A percentile compares a stretch with the other conserved stretches of the same genome.
phyloP scores from a whole-genome alignment of 2,797 vertebrate genomes.

The Pantherophis alleghaniensis region DNA sequence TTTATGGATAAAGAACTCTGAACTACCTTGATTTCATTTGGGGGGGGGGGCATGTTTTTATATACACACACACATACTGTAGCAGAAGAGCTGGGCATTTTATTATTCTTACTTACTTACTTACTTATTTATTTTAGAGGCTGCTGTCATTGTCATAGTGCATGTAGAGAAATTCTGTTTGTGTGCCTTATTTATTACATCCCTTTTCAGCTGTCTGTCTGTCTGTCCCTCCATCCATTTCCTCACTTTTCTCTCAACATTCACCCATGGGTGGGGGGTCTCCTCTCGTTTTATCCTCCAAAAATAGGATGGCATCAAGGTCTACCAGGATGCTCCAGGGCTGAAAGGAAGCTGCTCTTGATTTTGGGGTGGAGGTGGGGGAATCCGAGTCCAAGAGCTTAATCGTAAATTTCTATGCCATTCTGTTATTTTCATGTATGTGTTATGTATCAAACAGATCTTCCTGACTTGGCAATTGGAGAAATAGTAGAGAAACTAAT shows the following conservation, averaged over 20 bases:
- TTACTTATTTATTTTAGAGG: background rate
- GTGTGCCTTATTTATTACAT: background rate
- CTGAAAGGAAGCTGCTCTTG: background rate
- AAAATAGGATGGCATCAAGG: background rate
- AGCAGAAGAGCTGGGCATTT: background rate
- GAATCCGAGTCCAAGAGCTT: background rate
- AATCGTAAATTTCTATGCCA: background rate
- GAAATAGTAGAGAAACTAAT: background rate
- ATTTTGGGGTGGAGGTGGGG: background rate
- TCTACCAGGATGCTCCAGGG: background rate
- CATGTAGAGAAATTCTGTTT: background rate
- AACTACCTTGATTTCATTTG: background rate
- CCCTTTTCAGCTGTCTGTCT: background rate
- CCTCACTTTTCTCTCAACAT: background rate
- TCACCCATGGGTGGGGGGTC: background rate
- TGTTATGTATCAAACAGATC: background rate
- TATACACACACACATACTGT: too few species aligned
- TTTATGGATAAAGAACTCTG: background rate
- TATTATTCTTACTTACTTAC: background rate
- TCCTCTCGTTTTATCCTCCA: background rate
- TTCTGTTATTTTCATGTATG: background rate
- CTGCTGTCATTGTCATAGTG: background rate
- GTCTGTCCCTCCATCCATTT: background rate
- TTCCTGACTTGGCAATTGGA: background rate
- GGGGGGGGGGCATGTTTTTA: background rate